These are phyloP conservation scores for Perdita meconis DNA, from an alignment of 2,888 invertebrate species.

Conservation along the genomic window DNA sequence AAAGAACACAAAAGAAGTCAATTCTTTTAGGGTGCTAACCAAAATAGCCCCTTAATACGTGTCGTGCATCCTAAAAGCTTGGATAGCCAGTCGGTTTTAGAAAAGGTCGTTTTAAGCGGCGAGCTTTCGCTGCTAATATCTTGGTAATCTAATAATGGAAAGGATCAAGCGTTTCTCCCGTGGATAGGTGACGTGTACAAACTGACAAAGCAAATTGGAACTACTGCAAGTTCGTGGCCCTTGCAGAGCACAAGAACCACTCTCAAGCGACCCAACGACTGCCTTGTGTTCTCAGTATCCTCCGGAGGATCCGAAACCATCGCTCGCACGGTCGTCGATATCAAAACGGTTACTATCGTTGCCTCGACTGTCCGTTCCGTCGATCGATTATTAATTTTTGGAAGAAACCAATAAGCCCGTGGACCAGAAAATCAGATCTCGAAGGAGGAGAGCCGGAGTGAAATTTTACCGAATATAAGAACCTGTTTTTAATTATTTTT, in stretches of 20 bases:
- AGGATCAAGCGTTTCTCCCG: conserved; percentile 15
- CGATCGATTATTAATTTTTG: too few relatives aligned
- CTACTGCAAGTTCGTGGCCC: conserved; percentile 41
- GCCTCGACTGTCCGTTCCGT: conserved; percentile 35
- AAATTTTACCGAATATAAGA: not conserved
- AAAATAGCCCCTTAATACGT: too few relatives aligned
- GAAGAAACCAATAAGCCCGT: not conserved
- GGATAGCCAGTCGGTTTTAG: not conserved
- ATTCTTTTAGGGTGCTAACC: too few relatives aligned
- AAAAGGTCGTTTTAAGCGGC: not conserved
- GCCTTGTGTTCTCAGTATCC: conserved; percentile 26
- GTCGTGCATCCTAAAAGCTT: not conserved
- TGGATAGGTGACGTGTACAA: conserved; percentile 28
- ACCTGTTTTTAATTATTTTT: not conserved
- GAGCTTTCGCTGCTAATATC: conserved; percentile 8
- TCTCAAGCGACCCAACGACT: conserved; percentile 21
- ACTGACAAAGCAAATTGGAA: conserved; percentile 53
- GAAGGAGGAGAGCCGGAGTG: not conserved
- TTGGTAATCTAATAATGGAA: conserved; percentile 32
- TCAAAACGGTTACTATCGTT: conserved; percentile 46
- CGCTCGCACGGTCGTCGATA: conserved; percentile 38
- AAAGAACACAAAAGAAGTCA: too few relatives aligned
- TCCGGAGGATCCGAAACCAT: conserved; percentile 45
- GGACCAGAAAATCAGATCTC: conserved; percentile 12
- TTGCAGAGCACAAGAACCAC: conserved; percentile 49